phyloP scores from a whole-genome alignment of 2,797 vertebrate genomes.

The Chanos chanos region DNA sequence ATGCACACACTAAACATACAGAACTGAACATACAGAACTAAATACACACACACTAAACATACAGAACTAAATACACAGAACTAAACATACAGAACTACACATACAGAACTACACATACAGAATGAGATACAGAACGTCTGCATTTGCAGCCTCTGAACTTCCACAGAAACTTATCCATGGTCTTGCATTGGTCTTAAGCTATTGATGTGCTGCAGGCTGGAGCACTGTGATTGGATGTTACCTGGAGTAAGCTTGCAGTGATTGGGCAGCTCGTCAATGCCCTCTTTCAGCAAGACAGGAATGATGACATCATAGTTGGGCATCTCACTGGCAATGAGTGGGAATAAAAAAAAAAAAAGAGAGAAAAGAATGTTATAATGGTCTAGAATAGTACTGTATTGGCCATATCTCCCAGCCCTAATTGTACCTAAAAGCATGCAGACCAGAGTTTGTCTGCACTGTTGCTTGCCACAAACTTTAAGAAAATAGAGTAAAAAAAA shows the following conservation, averaged over 20 bases:
- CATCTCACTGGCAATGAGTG: constrained; percentile 83
- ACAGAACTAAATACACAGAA: neutral
- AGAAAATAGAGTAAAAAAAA: no score
- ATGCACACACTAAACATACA: no score
- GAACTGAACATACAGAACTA: no score
- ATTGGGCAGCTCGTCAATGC: constrained; percentile 81
- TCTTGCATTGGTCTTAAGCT: neutral
- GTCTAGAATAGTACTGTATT: constrained; percentile 16
- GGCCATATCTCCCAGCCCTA: no score
- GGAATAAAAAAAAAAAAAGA: neutral
- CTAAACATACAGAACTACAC: no score
- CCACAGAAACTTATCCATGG: neutral
- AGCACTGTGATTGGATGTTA: constrained; percentile 50
- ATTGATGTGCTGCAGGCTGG: constrained; percentile 4
- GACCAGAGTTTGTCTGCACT: no score
- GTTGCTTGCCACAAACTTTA: no score
- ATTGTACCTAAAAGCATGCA: no score
- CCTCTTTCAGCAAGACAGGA: constrained; percentile 79
- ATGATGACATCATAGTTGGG: constrained; percentile 84
- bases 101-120: neutral
- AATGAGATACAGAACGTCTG: neutral
- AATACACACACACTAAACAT: neutral
- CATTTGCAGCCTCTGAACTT: no score
- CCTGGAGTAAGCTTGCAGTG: constrained; percentile 89
- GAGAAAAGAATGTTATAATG: constrained; percentile 46